Percentiles rank a stretch among this genome's conserved stretches.
Evolutionary conservation across 2,888 invertebrate genomes (phyloP).

Genomic region (Sycophila texana): DNA sequence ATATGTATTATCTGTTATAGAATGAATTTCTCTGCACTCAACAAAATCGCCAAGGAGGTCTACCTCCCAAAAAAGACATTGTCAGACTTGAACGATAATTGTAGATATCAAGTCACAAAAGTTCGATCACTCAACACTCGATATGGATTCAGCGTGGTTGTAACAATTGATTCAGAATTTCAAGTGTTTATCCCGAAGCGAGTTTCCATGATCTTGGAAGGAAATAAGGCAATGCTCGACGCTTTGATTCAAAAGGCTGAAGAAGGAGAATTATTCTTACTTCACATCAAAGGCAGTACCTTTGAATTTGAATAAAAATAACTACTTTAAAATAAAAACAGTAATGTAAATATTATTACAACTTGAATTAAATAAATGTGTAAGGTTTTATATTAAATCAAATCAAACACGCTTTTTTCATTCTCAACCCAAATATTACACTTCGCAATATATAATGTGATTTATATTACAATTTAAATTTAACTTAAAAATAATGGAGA

Average conservation of each 20-base stretch:
- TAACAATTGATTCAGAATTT: not conserved
- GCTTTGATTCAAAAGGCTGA: not conserved
- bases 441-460: too few relatives aligned
- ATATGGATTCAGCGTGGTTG: not conserved
- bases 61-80: not conserved
- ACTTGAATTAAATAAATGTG: too few relatives aligned
- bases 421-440: too few relatives aligned
- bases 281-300: too few relatives aligned
- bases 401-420: too few relatives aligned
- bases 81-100: not conserved
- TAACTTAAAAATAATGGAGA: too few relatives aligned
- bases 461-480: too few relatives aligned
- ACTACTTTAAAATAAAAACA: too few relatives aligned
- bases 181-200: not conserved
- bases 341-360: too few relatives aligned
- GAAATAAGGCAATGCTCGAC: not conserved
- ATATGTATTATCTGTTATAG: constrained; percentile 2
- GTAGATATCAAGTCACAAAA: not conserved
- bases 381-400: too few relatives aligned
- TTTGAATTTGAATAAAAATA: too few relatives aligned
- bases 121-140: not conserved
- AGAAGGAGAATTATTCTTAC: not conserved
- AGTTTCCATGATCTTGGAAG: not conserved
- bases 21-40: constrained; percentile 8
- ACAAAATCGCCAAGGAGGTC: not conserved